Conservation (phyloP, 2,113 vertebrate genomes). For the Onychorhynchus coronatus region DNA sequence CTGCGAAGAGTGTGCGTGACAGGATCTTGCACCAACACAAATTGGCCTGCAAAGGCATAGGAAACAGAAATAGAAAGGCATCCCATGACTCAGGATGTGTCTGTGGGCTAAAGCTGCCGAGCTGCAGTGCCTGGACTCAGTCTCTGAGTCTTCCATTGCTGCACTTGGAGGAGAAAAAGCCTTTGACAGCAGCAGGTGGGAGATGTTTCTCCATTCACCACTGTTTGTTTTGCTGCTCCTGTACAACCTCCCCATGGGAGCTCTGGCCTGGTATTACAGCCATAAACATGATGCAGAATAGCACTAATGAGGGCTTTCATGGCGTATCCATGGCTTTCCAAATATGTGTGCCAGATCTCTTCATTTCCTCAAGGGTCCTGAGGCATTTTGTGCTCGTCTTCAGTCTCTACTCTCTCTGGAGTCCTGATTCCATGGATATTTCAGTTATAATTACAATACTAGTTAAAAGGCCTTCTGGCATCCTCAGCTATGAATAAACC, state of each 20-base stretch:
- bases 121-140: background rate
- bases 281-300: background rate
- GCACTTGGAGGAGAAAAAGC: background rate
- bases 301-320: background rate
- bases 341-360: background rate
- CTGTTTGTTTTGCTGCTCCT: background rate
- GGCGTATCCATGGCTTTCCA: background rate
- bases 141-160: background rate
- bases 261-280: background rate
- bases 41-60: background rate
- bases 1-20: background rate
- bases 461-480: background rate
- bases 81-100: background rate
- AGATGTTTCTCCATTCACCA: background rate
- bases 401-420: background rate
- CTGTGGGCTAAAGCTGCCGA: background rate
- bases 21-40: background rate
- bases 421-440: background rate
- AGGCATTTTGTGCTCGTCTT: background rate
- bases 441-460: background rate
- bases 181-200: background rate
- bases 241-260: background rate
- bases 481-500: background rate
- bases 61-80: background rate
- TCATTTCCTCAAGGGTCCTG: background rate